Base-by-base conservation (phyloP, 2,113 vertebrate species). In the Pampusana beccarii region DNA sequence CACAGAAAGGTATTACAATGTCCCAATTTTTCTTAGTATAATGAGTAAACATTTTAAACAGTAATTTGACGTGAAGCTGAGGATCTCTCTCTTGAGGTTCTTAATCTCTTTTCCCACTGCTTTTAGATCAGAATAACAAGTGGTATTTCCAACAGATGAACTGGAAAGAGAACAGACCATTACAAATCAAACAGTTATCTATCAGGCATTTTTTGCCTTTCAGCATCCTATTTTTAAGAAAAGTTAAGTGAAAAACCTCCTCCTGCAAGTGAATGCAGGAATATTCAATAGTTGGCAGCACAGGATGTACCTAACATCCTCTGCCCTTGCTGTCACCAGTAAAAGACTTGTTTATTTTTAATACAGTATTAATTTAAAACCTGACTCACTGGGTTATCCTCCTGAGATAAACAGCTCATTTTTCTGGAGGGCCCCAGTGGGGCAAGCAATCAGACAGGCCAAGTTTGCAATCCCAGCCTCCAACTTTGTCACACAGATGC, bases 261-360 rank as follows among this genome's bases (percentile, higher is more conserved):
- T 92, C 9, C 62, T 91, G 86, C 77, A 86, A 95, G 77, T 73
- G 75, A 94, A 83, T 64, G 79, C 51, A 94, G 65, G 44, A 91
- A 91, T 95, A 92, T 95, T 96, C 80, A 93, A 69, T 93, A 94
- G 86, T 26, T 95, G 90, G 77, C 91, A 95, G 96, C 77, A 96
- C 92, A 93, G 66, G 88, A 93, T 95, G 93, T 92, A 92, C 92
- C 77, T 94, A 89, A 95, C 90, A 86, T 93, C 90, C 71, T 91
- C 89, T 97, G 93, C 86, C 87, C 94, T 96, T 95, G 88, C 95
- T 96, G 96, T 94, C 96, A 95, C 92, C 73, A 94, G 74, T 90
- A 96, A 69, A 91, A 97, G 67, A 93, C 90, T 94, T 97, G 90
- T 95, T 97, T 96, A 96, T 97, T 96, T 97, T 97, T 97, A 97